A percentile compares a stretch with the other conserved stretches of the same genome.
phyloP scores from a whole-genome alignment of 2,888 invertebrate genomes.

The Leucoma salicis region DNA sequence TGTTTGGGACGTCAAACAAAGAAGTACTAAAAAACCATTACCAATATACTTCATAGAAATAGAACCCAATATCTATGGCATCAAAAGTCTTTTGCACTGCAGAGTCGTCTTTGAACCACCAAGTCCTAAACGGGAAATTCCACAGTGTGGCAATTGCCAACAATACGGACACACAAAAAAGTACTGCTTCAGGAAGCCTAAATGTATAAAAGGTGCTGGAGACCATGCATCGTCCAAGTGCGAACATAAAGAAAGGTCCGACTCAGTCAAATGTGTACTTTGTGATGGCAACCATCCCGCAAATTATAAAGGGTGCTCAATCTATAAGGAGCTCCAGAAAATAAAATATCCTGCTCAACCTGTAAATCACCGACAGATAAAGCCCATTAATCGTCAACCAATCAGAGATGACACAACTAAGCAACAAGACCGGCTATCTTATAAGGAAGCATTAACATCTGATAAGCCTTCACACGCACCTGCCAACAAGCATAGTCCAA shows the following conservation, averaged over 20 bases:
- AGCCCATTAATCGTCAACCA: no score
- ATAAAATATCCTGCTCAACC: no score
- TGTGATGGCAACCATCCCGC: neutral
- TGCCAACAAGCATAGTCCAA: neutral
- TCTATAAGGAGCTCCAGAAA: no score
- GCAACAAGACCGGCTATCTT: no score
- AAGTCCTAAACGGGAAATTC: neutral
- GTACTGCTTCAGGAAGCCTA: neutral
- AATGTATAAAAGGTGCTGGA: neutral
- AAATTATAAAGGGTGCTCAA: no score
- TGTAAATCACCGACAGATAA: no score
- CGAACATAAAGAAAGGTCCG: neutral
- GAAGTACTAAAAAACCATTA: constrained; percentile 3
- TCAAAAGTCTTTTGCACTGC: neutral
- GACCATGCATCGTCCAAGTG: no score
- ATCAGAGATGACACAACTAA: no score
- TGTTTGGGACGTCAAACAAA: constrained; percentile 10
- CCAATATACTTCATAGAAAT: constrained; percentile 2
- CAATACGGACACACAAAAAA: neutral
- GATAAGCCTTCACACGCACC: neutral
- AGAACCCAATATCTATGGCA: constrained; percentile 1
- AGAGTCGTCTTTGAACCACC: neutral
- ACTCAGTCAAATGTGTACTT: neutral
- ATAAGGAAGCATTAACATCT: neutral
- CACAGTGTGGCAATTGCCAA: neutral